Base-by-base conservation (phyloP, 1,140 invertebrate genomes). In the Drosophila sechellia region DNA sequence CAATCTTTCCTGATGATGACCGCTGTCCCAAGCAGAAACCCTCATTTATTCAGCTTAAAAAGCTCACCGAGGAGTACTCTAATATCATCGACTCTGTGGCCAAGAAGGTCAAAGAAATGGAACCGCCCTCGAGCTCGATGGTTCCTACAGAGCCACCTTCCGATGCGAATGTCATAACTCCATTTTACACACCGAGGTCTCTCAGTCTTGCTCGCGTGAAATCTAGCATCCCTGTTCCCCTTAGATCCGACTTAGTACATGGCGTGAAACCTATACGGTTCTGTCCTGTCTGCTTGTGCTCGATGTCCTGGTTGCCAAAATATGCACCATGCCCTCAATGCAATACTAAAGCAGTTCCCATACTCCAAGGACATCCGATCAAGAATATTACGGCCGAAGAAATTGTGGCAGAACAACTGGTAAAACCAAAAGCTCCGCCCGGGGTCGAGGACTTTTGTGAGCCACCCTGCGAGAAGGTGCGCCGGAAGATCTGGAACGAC, bases 261-360 rank as follows among this genome's bases (percentile, higher is more conserved):
- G 61, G 49, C 6, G 53, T 84, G 2, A 79, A 80, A 2, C 68
- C 79, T 1, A 58, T 64, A 17, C 80, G 85, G 0, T 81, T 64
- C 57, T 90, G 85, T 17, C 85, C 85, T 11, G n/a, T 85, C n/a
- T 90, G 85, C 48, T 25, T 85, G 40, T 59, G 20, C 34, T 34
- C 72, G 0, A 79, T 90, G 74, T 90, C 85, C 1, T 90, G 85
- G 85, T 40, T 90, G 53, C 85, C 85, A 5, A 90, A 72, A 20
- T 90, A 63, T 22, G 53, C 64, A 2, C 13, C 31, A 5, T 90
- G 85, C 42, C 80, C 77, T 12, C 54, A 12, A 1, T 90, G 85
- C 42, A 78, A 81, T 0, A 58, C 73, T 1, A 79, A 77, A 11
- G n/a, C 77, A 1, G 40, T 46, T 35, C 70, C 86, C 0, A 22